Conservation (phyloP, 1,140 invertebrate genomes). For the Eubasilissa regina region DNA sequence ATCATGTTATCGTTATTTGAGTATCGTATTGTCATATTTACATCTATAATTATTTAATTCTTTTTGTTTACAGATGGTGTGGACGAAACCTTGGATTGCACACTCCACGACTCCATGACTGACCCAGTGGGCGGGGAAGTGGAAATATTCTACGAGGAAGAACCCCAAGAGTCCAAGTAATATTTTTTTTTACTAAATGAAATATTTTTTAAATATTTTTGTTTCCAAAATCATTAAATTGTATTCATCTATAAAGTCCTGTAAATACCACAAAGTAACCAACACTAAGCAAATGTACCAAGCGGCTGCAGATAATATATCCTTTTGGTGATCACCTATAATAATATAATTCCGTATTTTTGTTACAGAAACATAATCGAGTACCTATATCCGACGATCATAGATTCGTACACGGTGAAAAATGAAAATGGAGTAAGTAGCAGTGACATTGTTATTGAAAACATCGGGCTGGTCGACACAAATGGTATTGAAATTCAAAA, state of each 20-base stretch:
- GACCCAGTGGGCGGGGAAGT: conserved; percentile 46
- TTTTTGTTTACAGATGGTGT: conserved; percentile 26
- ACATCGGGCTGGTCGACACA: conserved; percentile 33
- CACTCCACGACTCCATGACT: conserved; percentile 34
- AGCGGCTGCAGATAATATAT: too few relatives aligned
- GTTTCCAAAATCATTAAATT: too few relatives aligned
- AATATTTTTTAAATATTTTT: too few relatives aligned
- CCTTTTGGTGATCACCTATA: too few relatives aligned
- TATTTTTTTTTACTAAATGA: too few relatives aligned
- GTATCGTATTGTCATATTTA: too few relatives aligned
- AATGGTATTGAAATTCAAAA: background rate
- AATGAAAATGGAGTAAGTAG: background rate
- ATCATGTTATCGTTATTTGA: too few relatives aligned
- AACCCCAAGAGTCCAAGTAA: conserved; percentile 35
- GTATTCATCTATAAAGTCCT: too few relatives aligned
- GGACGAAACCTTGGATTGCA: conserved; percentile 24
- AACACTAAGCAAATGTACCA: too few relatives aligned
- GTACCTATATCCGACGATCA: conserved; percentile 36
- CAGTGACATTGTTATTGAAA: conserved; percentile 39
- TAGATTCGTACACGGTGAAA: conserved; percentile 13
- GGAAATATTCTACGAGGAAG: conserved; percentile 47
- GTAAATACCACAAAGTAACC: too few relatives aligned
- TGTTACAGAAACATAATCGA: conserved; percentile 48
- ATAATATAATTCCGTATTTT: background rate
- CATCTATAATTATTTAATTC: background rate